phyloP scores from a whole-genome alignment of 2,888 invertebrate species.

The Imbricaverruca yamaguchii region DNA sequence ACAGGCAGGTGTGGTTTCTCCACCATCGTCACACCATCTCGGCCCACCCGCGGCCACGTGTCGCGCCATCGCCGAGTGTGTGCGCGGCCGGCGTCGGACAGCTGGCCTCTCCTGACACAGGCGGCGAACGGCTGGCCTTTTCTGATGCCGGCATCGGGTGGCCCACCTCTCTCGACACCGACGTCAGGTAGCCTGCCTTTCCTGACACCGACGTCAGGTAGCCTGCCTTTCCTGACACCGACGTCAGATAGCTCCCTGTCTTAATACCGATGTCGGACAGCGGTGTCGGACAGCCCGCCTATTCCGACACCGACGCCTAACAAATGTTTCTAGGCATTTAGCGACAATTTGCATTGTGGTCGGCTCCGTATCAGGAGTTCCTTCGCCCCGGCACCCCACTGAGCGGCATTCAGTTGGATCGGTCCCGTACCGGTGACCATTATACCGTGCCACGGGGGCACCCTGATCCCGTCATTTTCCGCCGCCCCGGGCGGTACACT shows the following conservation, averaged over 20 bases:
- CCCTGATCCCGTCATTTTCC: not conserved
- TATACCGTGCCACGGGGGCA: not conserved
- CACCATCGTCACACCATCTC: too few relatives aligned
- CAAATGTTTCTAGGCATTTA: not conserved
- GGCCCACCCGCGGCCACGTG: not conserved
- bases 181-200: too few relatives aligned
- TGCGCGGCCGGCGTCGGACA: not conserved
- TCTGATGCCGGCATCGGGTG: not conserved
- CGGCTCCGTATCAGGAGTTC: not conserved
- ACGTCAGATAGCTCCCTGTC: too few relatives aligned
- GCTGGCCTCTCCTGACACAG: not conserved
- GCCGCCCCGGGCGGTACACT: too few relatives aligned
- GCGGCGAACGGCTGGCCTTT: not conserved
- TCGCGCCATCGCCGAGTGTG: not conserved
- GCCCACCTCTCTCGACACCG: too few relatives aligned
- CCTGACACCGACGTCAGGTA: too few relatives aligned
- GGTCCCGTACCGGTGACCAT: not conserved
- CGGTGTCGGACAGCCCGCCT: not conserved
- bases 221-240: too few relatives aligned
- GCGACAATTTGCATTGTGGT: not conserved
- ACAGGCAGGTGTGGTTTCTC: not conserved
- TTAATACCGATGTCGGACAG: too few relatives aligned
- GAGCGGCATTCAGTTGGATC: not conserved
- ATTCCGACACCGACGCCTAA: not conserved
- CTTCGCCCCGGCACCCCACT: not conserved